Evolutionary conservation across 2,113 vertebrate genomes (phyloP).

Genomic region (Phoenicopterus ruber): DNA sequence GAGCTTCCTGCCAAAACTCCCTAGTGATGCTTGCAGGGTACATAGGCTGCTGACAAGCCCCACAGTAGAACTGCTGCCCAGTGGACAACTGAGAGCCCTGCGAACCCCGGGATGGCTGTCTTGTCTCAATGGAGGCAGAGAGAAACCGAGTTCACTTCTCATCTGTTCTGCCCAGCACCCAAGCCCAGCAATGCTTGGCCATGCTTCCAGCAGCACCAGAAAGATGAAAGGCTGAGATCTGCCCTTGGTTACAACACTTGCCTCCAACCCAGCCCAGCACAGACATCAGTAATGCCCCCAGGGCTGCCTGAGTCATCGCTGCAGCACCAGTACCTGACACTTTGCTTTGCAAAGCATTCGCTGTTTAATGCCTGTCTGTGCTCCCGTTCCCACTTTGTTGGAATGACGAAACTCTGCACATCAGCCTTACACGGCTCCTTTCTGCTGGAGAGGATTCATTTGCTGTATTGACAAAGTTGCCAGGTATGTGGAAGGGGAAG

Average conservation of each 20-base stretch:
- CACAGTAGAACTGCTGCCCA: neutral
- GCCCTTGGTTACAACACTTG: neutral
- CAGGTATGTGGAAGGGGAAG: slow-evolving; percentile 40
- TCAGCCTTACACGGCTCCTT: neutral
- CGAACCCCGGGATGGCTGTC: neutral
- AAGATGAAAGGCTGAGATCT: neutral
- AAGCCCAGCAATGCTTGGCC: neutral
- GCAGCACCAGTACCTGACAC: neutral
- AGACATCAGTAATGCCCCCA: neutral
- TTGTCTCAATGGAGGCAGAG: neutral
- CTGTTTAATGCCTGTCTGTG: neutral
- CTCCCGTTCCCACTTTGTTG: neutral
- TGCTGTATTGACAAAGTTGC: neutral
- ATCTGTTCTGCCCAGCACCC: neutral
- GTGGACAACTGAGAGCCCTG: neutral
- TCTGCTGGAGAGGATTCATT: neutral
- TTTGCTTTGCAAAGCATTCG: neutral
- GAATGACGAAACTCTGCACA: neutral
- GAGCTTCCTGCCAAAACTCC: neutral
- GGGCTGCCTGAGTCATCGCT: neutral
- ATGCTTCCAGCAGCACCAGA: neutral
- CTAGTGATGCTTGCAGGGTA: neutral
- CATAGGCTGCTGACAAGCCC: neutral
- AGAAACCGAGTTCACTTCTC: neutral
- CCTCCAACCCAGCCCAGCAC: neutral